Base-by-base conservation (phyloP, 2,797 vertebrate genomes). In the Tympanoctomys barrerae region DNA sequence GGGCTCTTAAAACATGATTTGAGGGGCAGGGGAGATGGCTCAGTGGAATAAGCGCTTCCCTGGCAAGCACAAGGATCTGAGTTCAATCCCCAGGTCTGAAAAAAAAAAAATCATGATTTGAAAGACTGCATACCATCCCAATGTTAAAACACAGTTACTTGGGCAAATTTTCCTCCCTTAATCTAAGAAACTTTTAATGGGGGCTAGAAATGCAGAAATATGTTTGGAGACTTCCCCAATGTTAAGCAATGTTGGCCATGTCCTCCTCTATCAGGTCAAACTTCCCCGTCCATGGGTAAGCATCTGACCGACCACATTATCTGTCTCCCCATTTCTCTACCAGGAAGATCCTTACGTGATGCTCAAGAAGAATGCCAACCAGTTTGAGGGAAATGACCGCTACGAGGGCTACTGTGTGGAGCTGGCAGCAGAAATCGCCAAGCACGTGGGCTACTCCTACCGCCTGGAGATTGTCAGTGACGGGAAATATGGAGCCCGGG, bases 401-500 rank as follows among this genome's bases (percentile, higher is more conserved):
- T 99, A 99, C 0, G 99, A 99, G 97, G 99, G 99, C 93, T 99
- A 99, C 98, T 99, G 99, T 0, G 99, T 99, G 36, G 99, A 99
- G 97, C 98, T 99, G 57, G 99, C 99, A 0, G 99, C 99, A 0
- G 99, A 99, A 98, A 99, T 99, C 0, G 99, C 99, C 78, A 99
- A 99, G 96, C 99, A 99, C 0, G 99, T 99, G 95, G 99, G 99
- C 97, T 99, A 99, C 97, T 99, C 99, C 96, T 99, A 99, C 98
- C 99, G 99, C 64, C 99, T 99, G 89, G 99, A 99, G 98, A 98
- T 99, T 0, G 99, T 99, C 90, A 99, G 99, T 0, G 99, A 99
- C 19, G 99, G 99, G 49, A 99, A 99, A 95, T 99, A 99, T 0
- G 99, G 99, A 87, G 99, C 99, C 70, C 98, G 99, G 28, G 99